These are phyloP conservation scores for Archivesica marissinica DNA, from an alignment of 1,140 invertebrate genomes.

Conservation along the genomic window DNA sequence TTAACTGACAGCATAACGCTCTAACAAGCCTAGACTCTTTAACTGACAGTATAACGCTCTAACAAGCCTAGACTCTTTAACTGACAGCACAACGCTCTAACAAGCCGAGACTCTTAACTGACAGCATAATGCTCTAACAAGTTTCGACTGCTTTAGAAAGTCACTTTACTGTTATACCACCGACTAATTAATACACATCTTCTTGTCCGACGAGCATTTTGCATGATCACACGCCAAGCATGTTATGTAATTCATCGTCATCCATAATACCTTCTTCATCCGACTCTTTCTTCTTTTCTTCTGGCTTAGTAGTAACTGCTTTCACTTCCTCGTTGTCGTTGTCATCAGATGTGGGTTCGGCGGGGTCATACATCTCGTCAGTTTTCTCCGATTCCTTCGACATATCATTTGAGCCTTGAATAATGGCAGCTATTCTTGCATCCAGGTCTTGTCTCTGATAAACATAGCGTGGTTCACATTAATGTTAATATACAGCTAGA, in stretches of 20 bases:
- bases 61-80: no score
- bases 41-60: no score
- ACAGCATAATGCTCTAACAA: no score
- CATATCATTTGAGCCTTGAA: conserved; percentile 33
- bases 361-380: conserved; percentile 43
- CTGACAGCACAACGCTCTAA: no score
- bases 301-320: background rate
- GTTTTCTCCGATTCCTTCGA: background rate
- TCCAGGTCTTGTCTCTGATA: conserved; percentile 52
- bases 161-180: no score
- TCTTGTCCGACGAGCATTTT: no score
- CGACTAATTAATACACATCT: no score
- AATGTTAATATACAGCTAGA: no score
- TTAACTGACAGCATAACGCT: no score
- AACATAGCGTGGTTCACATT: background rate
- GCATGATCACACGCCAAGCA: conserved; percentile 56
- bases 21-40: no score
- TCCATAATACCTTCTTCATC: conserved; percentile 51
- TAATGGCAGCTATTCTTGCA: conserved; percentile 58
- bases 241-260: conserved; percentile 61
- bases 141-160: no score
- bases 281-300: conserved; percentile 37
- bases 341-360: conserved; percentile 43
- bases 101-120: no score
- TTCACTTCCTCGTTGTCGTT: background rate